phyloP scores from a whole-genome alignment of 2,113 vertebrate species.

The Sapayoa aenigma region DNA sequence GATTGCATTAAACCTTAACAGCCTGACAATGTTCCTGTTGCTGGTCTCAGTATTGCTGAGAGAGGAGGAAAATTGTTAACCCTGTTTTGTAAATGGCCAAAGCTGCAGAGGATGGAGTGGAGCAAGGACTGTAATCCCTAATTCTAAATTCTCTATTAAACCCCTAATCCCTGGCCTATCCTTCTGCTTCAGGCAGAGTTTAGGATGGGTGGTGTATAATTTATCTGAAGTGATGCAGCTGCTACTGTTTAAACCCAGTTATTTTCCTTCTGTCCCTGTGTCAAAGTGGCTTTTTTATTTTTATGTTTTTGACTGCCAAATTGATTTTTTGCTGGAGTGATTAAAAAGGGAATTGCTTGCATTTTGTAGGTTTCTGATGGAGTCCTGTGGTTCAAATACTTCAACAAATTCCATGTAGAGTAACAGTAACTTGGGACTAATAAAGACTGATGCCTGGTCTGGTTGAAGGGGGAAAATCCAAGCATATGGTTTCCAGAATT shows the following conservation, averaged over 20 bases:
- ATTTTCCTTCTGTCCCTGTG: not conserved
- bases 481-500: not conserved
- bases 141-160: constrained; percentile 29
- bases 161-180: not conserved
- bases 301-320: not conserved
- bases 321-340: not conserved
- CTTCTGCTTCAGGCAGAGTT: constrained; percentile 13
- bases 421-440: not conserved
- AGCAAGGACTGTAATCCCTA: not conserved
- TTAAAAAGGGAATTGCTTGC: not conserved
- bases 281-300: not conserved
- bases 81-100: not conserved
- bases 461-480: not conserved
- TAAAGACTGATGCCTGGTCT: not conserved
- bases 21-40: not conserved
- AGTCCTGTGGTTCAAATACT: not conserved
- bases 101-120: not conserved
- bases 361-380: not conserved
- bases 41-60: not conserved
- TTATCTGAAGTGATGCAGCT: not conserved
- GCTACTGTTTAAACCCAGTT: not conserved
- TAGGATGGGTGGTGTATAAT: not conserved
- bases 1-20: not conserved
- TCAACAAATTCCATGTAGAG: not conserved
- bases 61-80: not conserved